Conservation (phyloP, 2,797 vertebrate genomes). For the Zalophus californianus region DNA sequence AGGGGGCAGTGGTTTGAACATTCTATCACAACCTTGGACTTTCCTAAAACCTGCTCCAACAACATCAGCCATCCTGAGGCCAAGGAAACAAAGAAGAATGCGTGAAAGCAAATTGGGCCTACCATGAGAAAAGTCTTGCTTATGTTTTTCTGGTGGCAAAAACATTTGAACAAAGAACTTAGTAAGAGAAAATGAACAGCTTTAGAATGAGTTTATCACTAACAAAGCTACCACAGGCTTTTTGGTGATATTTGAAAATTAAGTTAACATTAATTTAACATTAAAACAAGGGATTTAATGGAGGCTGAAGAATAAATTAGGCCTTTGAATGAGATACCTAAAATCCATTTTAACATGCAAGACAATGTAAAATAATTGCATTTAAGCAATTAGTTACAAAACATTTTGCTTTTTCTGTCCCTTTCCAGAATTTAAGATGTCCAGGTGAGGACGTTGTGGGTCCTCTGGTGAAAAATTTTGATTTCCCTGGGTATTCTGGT, state of each 20-base stretch:
- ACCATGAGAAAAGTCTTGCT: not conserved
- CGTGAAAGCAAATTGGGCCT: not conserved
- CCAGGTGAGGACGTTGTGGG: not conserved
- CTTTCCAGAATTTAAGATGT: not conserved
- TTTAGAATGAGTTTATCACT: conserved; percentile 76
- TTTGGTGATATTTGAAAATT: conserved; percentile 84
- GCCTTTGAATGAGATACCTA: conserved; percentile 87
- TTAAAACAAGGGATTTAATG: conserved; percentile 88
- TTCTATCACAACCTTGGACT: not conserved
- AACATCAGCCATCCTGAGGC: not conserved
- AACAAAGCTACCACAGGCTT: conserved; percentile 80
- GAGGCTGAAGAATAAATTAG: conserved; percentile 87
- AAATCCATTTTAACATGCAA: conserved; percentile 89
- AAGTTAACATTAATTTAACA: conserved; percentile 86
- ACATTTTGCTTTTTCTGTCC: conserved; percentile 73
- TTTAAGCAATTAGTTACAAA: conserved; percentile 86
- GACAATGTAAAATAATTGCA: conserved; percentile 88
- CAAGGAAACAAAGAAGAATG: not conserved
- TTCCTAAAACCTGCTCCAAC: not conserved
- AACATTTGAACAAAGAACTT: conserved; percentile 63
- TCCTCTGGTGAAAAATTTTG: not conserved
- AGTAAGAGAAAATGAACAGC: conserved; percentile 73
- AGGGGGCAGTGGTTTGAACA: not conserved
- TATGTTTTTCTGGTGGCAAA: not conserved
- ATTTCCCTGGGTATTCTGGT: not conserved